A percentile compares a stretch with the other conserved stretches of the same genome.
phyloP scores from a whole-genome alignment of 2,113 vertebrate genomes.

The Mandrillus leucophaeus region DNA sequence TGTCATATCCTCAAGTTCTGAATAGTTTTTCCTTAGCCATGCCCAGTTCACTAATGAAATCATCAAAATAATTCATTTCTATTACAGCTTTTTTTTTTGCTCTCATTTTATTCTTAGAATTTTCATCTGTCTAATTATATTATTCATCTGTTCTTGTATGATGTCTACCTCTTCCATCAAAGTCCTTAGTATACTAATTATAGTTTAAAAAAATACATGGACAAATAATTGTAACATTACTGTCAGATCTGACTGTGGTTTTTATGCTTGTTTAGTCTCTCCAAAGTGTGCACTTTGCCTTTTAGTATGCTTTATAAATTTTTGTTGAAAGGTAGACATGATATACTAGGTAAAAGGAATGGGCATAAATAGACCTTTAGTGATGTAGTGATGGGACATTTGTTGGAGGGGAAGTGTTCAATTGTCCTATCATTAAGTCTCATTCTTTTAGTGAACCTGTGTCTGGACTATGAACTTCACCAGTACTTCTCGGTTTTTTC shows the following conservation, averaged over 20 bases:
- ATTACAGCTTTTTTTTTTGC: not conserved
- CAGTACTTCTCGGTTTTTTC: not conserved
- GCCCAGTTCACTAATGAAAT: not conserved
- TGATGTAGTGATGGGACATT: not conserved
- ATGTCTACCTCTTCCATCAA: not conserved
- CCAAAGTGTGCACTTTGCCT: not conserved
- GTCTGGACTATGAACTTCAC: not conserved
- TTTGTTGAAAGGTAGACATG: not conserved
- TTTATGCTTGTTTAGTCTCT: not conserved
- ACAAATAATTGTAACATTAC: not conserved
- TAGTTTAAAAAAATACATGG: not conserved
- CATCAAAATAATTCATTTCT: not conserved
- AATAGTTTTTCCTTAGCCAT: not conserved
- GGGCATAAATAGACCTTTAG: not conserved
- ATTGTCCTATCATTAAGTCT: too few species aligned
- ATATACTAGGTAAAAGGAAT: not conserved
- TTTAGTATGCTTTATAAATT: not conserved
- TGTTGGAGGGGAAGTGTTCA: not conserved
- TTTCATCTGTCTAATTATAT: not conserved
- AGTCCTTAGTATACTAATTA: not conserved
- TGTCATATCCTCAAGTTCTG: not conserved
- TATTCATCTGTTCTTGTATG: not conserved
- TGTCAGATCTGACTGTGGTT: not conserved
- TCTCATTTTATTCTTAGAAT: not conserved
- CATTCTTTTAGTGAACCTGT: not conserved